These are phyloP conservation scores for Premnoplex brunnescens DNA, from an alignment of 2,797 vertebrate species.

Conservation along the genomic window DNA sequence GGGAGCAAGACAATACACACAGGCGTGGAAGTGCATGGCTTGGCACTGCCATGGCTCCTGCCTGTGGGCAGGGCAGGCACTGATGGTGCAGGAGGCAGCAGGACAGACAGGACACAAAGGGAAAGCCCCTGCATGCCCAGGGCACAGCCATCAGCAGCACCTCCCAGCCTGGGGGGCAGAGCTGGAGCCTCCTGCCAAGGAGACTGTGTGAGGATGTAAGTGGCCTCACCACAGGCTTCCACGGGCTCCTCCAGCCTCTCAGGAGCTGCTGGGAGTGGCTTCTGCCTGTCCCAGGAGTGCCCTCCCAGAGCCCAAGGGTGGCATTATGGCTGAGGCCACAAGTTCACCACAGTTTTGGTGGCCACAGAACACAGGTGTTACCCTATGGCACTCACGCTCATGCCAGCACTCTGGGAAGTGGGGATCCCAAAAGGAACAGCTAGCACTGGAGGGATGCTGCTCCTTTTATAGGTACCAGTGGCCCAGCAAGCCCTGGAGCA, in stretches of 20 bases:
- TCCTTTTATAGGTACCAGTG: accelerated
- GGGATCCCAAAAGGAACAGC: background rate
- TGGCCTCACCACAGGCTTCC: accelerated
- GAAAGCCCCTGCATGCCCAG: background rate
- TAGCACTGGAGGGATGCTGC: accelerated
- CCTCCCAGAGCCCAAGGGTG: background rate
- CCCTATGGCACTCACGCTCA: background rate
- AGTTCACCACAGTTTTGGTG: background rate
- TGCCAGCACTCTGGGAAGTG: accelerated
- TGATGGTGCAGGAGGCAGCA: accelerated
- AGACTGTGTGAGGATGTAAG: accelerated
- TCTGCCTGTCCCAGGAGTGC: background rate
- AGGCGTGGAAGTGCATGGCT: accelerated
- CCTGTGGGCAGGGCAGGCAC: accelerated
- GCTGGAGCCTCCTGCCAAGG: background rate
- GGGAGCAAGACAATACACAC: accelerated
- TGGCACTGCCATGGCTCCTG: accelerated
- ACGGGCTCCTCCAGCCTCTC: accelerated
- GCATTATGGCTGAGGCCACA: background rate
- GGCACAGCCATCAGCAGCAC: background rate
- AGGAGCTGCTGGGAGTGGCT: background rate
- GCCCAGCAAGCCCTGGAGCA: background rate
- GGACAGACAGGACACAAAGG: no score
- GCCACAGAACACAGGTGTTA: background rate
- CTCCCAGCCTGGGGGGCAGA: background rate